Evolutionary conservation across 2,888 invertebrate genomes (phyloP), one percentile per base, ranked within the genome.

Genomic region (Timema podura): DNA sequence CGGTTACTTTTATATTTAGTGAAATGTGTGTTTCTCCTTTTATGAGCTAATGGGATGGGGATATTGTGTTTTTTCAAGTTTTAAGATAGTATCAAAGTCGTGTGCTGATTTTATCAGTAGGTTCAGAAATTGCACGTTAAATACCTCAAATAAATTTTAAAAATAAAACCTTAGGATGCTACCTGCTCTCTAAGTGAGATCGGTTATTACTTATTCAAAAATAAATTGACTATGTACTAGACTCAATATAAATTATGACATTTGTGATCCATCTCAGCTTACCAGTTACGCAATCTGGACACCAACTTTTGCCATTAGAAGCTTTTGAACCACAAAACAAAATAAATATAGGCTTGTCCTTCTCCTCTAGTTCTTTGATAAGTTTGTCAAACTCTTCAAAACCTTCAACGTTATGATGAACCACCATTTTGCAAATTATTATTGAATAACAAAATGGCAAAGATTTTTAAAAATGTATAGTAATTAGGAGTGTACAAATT

Each of bases 201-300:
- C n/a, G n/a, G n/a, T n/a, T n/a, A n/a, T n/a, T n/a, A n/a, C n/a
- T n/a, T n/a, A n/a, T n/a, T 8, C 30, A 57, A 8, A n/a, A 57
- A 13, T 16, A 11, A 57, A 57, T 11, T 8, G 30, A 57, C 5
- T 51, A 13, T 13, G 3, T 51, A 51, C 11, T 51, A 59, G 7
- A 61, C 16, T 9, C 61, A 2, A 30, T 44, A 13, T 15, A 9
- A 16, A 9, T 61, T 61, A 30, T 30, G 3, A 30, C 3, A n/a
- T 30, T 30, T 30, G 30, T 30, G 30, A 1, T 30, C 3, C 3
- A 30, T 30, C 30, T 30, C 30, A 45, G 76, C 80, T 82, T 85
- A 93, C 93, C 93, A 83, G 85, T 85, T 13, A 90, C 90, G 81
- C 96, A 96, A 80, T 96, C 96, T 0, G 90, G 88, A 78, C 96